Evolutionary conservation across 2,113 vertebrate genomes (phyloP).

Genomic region (Triplophysa tibetana): DNA sequence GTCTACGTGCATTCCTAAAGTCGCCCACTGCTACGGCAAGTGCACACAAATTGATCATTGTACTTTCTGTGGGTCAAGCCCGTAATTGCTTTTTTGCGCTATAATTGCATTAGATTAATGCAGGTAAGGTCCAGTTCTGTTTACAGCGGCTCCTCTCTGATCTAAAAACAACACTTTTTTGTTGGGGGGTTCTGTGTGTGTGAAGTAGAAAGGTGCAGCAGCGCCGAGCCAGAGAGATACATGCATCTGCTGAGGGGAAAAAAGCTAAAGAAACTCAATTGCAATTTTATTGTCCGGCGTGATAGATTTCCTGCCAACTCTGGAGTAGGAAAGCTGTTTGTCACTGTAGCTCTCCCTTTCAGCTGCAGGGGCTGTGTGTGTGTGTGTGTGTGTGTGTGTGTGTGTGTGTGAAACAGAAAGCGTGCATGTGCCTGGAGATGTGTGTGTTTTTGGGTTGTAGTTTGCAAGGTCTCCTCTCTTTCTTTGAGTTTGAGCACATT

Average conservation of each 20-base stretch:
- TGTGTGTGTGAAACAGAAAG: conserved; percentile 14
- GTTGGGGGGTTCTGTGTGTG: conserved; percentile 65
- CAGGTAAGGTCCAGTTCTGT: conserved; percentile 58
- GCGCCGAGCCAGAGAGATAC: conserved; percentile 85
- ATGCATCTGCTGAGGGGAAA: conserved; percentile 87
- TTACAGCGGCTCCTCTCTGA: conserved; percentile 59
- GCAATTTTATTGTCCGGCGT: conserved; percentile 99
- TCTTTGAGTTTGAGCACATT: conserved; percentile 62
- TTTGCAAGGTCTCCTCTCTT: conserved; percentile 55
- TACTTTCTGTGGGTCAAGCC: conserved; percentile 49
- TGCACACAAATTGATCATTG: conserved; percentile 54
- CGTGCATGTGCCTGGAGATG: background rate
- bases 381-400: conserved; percentile 13
- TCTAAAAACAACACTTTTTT: conserved; percentile 72
- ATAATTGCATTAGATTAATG: conserved; percentile 75
- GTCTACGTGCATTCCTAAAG: conserved; percentile 26
- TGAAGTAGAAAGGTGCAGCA: conserved; percentile 79
- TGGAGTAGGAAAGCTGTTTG: conserved; percentile 96
- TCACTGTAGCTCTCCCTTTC: conserved; percentile 92
- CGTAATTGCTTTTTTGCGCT: conserved; percentile 64
- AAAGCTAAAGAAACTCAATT: conserved; percentile 99
- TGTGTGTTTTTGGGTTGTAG: conserved; percentile 36
- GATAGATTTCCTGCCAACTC: conserved; percentile 99
- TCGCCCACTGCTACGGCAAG: conserved; percentile 25
- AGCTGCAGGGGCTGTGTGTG: conserved; percentile 73